These are phyloP conservation scores for Trogon surrucura DNA, from an alignment of 2,113 vertebrate species.

Conservation along the genomic window DNA sequence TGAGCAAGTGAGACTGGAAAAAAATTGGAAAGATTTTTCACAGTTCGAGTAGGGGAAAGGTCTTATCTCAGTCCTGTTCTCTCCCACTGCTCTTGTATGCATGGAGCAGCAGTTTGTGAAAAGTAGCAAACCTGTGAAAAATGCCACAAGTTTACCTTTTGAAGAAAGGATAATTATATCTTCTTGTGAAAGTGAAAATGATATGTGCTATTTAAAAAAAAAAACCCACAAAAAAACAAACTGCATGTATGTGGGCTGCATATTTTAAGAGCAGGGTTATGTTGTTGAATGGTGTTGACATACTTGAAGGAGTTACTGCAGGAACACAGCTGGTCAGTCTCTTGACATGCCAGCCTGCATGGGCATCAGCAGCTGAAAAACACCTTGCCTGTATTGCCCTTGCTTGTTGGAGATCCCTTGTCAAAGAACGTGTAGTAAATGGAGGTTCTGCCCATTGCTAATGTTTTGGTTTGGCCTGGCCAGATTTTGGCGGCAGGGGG, in stretches of 20 bases:
- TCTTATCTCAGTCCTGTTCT: neutral
- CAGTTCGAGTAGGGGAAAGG: neutral
- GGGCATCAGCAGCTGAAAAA: accelerated
- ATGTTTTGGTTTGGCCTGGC: no score
- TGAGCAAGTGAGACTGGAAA: neutral
- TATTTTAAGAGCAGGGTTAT: neutral
- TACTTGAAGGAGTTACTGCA: neutral
- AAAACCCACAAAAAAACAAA: neutral
- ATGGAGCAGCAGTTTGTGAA: conserved; percentile 56
- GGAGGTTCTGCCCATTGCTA: neutral
- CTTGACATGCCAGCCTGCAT: neutral
- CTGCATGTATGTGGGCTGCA: neutral
- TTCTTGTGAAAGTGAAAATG: neutral
- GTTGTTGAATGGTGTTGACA: neutral
- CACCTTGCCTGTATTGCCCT: neutral
- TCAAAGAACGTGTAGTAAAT: neutral
- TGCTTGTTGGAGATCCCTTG: neutral
- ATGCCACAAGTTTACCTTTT: conserved; percentile 52
- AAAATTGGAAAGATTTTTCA: neutral
- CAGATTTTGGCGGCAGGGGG: no score
- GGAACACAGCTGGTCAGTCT: neutral
- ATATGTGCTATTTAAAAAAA: neutral
- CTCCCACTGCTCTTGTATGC: neutral
- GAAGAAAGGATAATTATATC: conserved; percentile 41
- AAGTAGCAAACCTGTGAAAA: conserved; percentile 65